Base-by-base conservation (phyloP, 2,113 vertebrate genomes). In the Malurus alboscapulatus region DNA sequence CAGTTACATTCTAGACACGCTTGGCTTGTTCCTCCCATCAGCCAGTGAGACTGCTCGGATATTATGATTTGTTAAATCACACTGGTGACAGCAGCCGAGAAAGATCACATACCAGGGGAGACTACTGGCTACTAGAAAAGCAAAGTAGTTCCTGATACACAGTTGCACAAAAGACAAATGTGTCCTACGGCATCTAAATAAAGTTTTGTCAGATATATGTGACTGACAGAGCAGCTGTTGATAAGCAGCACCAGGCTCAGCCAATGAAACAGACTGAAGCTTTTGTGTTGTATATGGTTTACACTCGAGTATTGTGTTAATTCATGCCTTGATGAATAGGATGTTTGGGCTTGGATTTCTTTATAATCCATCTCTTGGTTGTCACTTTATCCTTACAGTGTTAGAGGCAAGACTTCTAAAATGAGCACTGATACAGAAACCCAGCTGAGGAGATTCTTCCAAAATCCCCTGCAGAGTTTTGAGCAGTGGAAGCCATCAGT, bases 391-490 rank as follows among this genome's bases (percentile, higher is more conserved):
- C 72, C 87, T 82, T 26, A 17, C 97, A 99, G 99, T 74, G 96
- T 99, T 94, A 99, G 98, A 92, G 96, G 97, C 40, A 97, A 97
- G 95, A 97, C 94, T 4, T 93, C 96, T 44, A 97, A 98, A 91
- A 98, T 98, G 88, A 98, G 97, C 68, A 97, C 95, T 0, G 98
- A 98, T 29, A 89, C 96, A 0, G 98, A 98, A 91, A 71, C 77
- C 0, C 94, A 97, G 6, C 97, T 99, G 59, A 97, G 96, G 85
- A 98, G 94, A 94, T 30, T 97, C 19, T 97, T 98, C 65, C 98
- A 98, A 95, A 97, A 98, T 51, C 98, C 98, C 0, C 92, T 99
- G 68, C 97, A 97, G 59, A 96, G 97, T 48, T 98, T 98, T 93
- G 94, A 96, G 32, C 98, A 98, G 75, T 99, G 99, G 99, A 98